These are phyloP conservation scores for Daboia siamensis DNA, from an alignment of 2,113 vertebrate species.

Conservation along the genomic window DNA sequence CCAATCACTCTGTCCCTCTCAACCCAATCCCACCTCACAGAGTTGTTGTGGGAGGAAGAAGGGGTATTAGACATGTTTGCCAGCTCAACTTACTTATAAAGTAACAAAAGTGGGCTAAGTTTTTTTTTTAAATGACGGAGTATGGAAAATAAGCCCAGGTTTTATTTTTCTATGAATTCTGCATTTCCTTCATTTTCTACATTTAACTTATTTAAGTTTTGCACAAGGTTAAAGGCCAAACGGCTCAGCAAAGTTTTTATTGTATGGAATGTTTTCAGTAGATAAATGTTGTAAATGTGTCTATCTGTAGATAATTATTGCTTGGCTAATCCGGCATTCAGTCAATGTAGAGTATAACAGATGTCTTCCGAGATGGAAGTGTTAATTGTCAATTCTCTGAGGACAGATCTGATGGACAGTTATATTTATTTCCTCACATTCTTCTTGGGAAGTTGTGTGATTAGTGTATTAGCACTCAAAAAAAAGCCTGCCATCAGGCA, in stretches of 20 bases:
- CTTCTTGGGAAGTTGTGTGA: constrained; percentile 20
- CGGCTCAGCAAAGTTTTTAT: constrained; percentile 19
- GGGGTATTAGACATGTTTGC: not conserved
- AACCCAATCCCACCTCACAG: not conserved
- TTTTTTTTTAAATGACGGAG: not conserved
- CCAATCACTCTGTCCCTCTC: not conserved
- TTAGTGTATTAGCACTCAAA: constrained; percentile 9
- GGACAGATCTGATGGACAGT: constrained; percentile 34
- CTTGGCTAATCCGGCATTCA: constrained; percentile 43
- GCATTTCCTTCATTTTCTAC: not conserved
- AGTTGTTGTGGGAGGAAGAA: not conserved
- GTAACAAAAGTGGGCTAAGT: not conserved
- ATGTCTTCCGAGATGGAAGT: constrained; percentile 46
- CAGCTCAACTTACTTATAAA: not conserved
- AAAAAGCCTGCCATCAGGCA: not conserved
- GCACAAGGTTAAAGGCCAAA: constrained; percentile 34
- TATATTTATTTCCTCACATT: constrained; percentile 37
- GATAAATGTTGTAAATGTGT: constrained; percentile 42
- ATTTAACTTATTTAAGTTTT: constrained; percentile 50
- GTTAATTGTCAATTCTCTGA: constrained; percentile 47
- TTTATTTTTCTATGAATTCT: constrained; percentile 20
- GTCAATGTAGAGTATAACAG: constrained; percentile 31
- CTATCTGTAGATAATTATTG: constrained; percentile 46
- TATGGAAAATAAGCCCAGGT: constrained; percentile 18
- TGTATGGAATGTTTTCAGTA: constrained; percentile 40